Percentiles rank a stretch among this genome's conserved stretches.
Conservation (phyloP, 1,140 invertebrate genomes). For the Cotesia typhae region DNA sequence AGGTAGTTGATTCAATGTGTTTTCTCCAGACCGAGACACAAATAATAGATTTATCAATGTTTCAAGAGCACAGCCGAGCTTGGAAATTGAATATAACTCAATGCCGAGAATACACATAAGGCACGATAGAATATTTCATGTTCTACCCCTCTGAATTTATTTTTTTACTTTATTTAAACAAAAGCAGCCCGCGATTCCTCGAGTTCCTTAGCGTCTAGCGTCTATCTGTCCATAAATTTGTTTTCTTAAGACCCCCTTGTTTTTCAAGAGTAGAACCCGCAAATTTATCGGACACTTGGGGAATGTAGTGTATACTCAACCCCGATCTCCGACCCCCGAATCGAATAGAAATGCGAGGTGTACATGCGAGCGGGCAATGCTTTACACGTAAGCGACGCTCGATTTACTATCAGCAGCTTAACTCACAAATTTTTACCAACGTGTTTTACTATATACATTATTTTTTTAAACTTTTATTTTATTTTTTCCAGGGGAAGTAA, state of each 20-base stretch:
- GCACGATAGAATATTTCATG: slow-evolving; percentile 21
- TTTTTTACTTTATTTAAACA: slow-evolving; percentile 8
- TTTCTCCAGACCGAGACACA: slow-evolving; percentile 8
- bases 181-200: neutral
- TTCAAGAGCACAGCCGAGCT: slow-evolving; percentile 34
- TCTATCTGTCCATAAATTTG: no score
- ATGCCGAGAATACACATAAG: slow-evolving; percentile 12
- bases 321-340: neutral
- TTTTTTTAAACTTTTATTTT: slow-evolving; percentile 29
- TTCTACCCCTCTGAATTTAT: slow-evolving; percentile 16
- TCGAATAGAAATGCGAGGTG: slow-evolving; percentile 27
- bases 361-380: slow-evolving; percentile 33
- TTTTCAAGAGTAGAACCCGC: neutral
- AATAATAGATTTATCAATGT: slow-evolving; percentile 39
- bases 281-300: slow-evolving; percentile 32
- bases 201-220: no score
- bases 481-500: slow-evolving; percentile 66
- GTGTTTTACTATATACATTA: slow-evolving; percentile 26
- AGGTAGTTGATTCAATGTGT: neutral
- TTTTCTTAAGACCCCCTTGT: neutral
- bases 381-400: slow-evolving; percentile 33
- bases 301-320: slow-evolving; percentile 5
- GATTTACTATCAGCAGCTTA: slow-evolving; percentile 27
- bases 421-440: slow-evolving; percentile 33
- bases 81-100: slow-evolving; percentile 35